Evolutionary conservation across 2,113 vertebrate genomes (phyloP).

Genomic region (Poeciliopsis prolifica): DNA sequence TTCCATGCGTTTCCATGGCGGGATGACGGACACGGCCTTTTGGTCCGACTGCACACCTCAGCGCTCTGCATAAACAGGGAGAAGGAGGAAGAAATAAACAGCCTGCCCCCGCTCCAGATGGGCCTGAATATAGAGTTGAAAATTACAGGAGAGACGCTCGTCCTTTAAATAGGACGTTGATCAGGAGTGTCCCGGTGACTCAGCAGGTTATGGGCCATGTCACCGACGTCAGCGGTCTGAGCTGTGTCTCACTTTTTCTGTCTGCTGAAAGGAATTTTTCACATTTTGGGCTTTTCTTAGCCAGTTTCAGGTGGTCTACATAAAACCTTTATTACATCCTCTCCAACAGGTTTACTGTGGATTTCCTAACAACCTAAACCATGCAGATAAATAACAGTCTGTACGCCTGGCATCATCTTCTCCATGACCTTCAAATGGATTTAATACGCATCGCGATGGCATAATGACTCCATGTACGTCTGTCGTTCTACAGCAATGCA

Average conservation of each 20-base stretch:
- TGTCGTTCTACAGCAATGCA: too few relatives aligned
- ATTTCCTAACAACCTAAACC: not conserved
- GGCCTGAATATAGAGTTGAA: constrained; percentile 29
- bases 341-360: not conserved
- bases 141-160: constrained; percentile 48
- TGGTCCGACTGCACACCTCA: constrained; percentile 39
- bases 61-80: constrained; percentile 37
- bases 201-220: constrained; percentile 56
- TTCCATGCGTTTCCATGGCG: not conserved
- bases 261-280: not conserved
- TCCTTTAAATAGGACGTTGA: constrained; percentile 26
- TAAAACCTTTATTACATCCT: not conserved
- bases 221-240: constrained; percentile 34
- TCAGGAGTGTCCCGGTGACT: constrained; percentile 43
- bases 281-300: not conserved
- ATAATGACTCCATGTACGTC: not conserved
- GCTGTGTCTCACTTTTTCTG: constrained; percentile 18
- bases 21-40: constrained; percentile 54
- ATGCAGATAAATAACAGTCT: not conserved
- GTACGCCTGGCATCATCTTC: not conserved
- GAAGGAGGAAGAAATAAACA: constrained; percentile 40
- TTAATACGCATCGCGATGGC: not conserved
- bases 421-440: not conserved
- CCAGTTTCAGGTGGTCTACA: too few relatives aligned
- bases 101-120: constrained; percentile 41